Percentiles rank a stretch among this genome's conserved stretches.
Evolutionary conservation across 2,113 vertebrate genomes (phyloP).

Genomic region (Cyphomyrus discorhynchus): DNA sequence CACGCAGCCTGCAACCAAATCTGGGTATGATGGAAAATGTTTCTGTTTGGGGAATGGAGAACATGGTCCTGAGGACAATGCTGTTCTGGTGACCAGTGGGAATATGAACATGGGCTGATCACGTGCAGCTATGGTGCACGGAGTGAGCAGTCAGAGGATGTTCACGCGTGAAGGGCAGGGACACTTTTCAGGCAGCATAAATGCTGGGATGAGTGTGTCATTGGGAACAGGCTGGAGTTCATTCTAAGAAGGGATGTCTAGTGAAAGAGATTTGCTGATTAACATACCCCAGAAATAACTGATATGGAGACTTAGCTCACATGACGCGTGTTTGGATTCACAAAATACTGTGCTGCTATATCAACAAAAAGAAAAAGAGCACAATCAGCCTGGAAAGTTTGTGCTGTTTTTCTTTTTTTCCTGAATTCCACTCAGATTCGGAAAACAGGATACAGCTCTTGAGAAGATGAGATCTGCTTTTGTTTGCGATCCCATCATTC

Average conservation of each 20-base stretch:
- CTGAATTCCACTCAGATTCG: background rate
- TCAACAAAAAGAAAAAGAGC: background rate
- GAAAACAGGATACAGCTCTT: background rate
- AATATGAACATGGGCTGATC: background rate
- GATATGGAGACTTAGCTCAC: background rate
- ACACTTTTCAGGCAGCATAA: background rate
- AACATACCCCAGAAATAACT: background rate
- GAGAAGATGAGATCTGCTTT: background rate
- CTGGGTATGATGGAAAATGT: conserved; percentile 30
- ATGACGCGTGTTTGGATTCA: background rate
- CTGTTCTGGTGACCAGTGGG: background rate
- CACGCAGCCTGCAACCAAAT: conserved; percentile 17
- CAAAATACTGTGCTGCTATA: background rate
- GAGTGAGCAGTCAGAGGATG: background rate
- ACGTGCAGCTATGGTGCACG: background rate
- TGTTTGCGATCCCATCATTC: conserved; percentile 12
- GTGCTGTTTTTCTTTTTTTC: background rate
- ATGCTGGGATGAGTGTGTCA: background rate
- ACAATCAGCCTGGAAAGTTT: background rate
- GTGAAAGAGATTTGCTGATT: background rate
- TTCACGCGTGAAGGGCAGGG: background rate
- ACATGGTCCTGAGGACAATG: background rate
- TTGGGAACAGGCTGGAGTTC: background rate
- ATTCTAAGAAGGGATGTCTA: background rate
- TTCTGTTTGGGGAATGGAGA: background rate